A percentile compares a stretch with the other conserved stretches of the same genome.
Conservation (phyloP, 2,113 vertebrate species). For the Lichenostomus cassidix region DNA sequence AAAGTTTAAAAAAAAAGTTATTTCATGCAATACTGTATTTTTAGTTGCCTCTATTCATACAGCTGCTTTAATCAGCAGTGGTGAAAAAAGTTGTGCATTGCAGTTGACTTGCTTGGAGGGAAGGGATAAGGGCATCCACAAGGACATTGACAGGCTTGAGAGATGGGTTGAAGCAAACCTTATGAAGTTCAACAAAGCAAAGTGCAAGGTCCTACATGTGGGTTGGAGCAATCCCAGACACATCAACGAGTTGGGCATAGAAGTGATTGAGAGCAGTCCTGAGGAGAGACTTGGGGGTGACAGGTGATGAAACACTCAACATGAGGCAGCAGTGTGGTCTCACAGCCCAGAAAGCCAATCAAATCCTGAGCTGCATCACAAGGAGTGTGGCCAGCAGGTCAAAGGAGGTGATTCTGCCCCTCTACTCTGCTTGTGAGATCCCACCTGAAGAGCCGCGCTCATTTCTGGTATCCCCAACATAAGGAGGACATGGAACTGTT, state of each 20-base stretch:
- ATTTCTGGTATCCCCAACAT: not conserved
- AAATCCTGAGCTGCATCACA: not conserved
- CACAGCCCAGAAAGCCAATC: not conserved
- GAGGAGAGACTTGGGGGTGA: not conserved
- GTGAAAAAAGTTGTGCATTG: not conserved
- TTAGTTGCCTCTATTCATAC: not conserved
- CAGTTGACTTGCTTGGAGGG: not conserved
- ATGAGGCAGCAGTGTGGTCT: no score
- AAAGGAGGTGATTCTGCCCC: not conserved
- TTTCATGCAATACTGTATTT: not conserved
- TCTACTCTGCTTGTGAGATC: not conserved
- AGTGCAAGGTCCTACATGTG: fast-evolving
- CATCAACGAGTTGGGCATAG: not conserved
- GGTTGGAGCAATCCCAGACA: no score
- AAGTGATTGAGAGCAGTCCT: not conserved
- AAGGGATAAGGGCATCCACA: not conserved
- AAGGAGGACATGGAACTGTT: not conserved
- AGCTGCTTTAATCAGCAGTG: not conserved
- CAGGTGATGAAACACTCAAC: not conserved
- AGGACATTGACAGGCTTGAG: not conserved
- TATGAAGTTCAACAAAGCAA: not conserved
- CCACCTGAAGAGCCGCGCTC: not conserved
- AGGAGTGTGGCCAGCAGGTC: fast-evolving
- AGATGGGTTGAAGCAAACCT: not conserved
- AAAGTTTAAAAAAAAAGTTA: not conserved